A percentile compares a stretch with the other conserved stretches of the same genome.
Conservation (phyloP, 2,797 vertebrate species). For the Acropternis orthonyx region DNA sequence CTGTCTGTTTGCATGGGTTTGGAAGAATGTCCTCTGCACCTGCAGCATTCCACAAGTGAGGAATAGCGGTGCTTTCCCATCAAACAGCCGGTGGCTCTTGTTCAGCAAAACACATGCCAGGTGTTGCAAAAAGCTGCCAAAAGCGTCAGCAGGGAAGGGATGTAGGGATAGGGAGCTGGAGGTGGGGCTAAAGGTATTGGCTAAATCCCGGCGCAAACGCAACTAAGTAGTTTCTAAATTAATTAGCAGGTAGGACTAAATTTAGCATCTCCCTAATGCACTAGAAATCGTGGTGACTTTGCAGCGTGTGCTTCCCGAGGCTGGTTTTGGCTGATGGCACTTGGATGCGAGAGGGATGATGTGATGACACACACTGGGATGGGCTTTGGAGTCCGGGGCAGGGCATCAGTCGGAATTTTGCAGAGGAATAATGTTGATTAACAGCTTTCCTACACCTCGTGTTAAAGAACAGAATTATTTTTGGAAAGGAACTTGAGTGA, state of each 20-base stretch:
- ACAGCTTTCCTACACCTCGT: not conserved
- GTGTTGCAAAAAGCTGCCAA: not conserved
- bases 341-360: rapidly evolving
- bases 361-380: not conserved
- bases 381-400: not conserved
- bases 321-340: not conserved
- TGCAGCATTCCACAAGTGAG: not conserved
- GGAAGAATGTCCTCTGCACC: not conserved
- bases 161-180: not conserved
- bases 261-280: not conserved
- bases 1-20: not conserved
- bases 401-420: rapidly evolving
- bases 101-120: not conserved
- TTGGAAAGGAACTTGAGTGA: not conserved
- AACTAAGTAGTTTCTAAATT: not conserved
- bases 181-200: not conserved
- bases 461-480: not conserved
- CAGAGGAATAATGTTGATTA: not conserved
- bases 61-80: not conserved
- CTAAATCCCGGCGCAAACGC: not conserved
- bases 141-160: not conserved
- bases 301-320: not conserved
- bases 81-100: not conserved
- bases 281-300: not conserved
- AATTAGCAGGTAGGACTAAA: not conserved